Evolutionary conservation across 2,888 invertebrate species (phyloP).

Genomic region (Diarsia rubi): DNA sequence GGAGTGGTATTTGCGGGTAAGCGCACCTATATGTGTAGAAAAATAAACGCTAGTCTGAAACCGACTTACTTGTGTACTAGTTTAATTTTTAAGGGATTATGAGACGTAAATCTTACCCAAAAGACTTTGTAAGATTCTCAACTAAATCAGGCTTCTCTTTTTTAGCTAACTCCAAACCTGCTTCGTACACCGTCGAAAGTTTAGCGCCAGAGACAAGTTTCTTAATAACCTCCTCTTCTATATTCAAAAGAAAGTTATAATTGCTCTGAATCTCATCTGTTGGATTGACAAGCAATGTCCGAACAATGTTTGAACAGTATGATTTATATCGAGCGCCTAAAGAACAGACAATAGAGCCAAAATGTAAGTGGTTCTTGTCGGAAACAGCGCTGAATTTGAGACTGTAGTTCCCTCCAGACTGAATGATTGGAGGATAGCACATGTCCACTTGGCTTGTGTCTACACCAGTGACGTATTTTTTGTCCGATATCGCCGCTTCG

Average conservation of each 20-base stretch:
- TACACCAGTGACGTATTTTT: conserved; percentile 98
- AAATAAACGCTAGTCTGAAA: not conserved
- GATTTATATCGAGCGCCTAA: conserved; percentile 98
- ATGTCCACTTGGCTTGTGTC: conserved; percentile 98
- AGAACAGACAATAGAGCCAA: conserved; percentile 98
- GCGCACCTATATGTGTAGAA: not conserved
- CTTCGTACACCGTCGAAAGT: conserved; percentile 96
- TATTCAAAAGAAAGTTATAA: conserved; percentile 97
- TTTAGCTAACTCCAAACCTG: conserved; percentile 95
- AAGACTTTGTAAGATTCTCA: conserved; percentile 97
- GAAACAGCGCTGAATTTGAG: conserved; percentile 99
- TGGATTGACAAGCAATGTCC: conserved; percentile 99
- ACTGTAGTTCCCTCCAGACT: conserved; percentile 99
- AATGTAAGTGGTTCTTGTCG: conserved; percentile 98
- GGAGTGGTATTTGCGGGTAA: not conserved
- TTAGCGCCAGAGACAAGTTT: conserved; percentile 95
- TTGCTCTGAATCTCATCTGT: conserved; percentile 94
- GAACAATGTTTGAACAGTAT: conserved; percentile 99
- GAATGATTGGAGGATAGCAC: conserved; percentile 99
- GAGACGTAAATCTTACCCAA: conserved; percentile 91
- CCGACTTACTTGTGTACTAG: not conserved
- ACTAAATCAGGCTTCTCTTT: conserved; percentile 96
- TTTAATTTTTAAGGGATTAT: not conserved
- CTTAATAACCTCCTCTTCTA: conserved; percentile 97
- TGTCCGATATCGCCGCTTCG: conserved; percentile 97